Conservation (phyloP, 2,113 vertebrate genomes). For the Pipra filicauda region DNA sequence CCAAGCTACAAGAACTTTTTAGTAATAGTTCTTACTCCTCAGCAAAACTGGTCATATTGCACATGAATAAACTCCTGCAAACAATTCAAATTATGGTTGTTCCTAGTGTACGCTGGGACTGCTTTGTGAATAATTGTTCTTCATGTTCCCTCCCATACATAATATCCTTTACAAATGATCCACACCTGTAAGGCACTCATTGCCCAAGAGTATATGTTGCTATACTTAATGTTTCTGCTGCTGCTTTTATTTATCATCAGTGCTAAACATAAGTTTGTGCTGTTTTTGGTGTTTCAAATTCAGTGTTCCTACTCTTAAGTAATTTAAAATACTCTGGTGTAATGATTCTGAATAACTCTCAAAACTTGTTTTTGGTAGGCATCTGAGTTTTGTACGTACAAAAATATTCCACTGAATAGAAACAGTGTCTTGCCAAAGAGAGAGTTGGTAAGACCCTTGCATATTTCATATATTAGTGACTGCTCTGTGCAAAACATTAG, state of each 20-base stretch:
- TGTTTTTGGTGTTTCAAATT: background rate
- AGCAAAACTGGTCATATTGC: background rate
- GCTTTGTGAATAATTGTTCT: background rate
- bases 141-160: fast-evolving
- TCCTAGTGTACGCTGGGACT: background rate
- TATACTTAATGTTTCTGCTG: background rate
- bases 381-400: background rate
- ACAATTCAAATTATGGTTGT: background rate
- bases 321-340: background rate
- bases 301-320: background rate
- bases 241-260: background rate
- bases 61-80: background rate
- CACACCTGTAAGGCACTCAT: background rate
- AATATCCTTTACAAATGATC: background rate
- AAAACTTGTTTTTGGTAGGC: background rate
- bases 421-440: background rate
- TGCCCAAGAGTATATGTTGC: background rate
- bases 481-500: background rate
- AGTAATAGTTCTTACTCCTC: background rate
- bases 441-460: background rate
- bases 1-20: background rate
- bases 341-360: background rate
- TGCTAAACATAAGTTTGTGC: background rate
- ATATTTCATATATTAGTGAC: background rate
- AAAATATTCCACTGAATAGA: background rate